phyloP scores from a whole-genome alignment of 2,797 vertebrate species.

The Artibeus jamaicensis region DNA sequence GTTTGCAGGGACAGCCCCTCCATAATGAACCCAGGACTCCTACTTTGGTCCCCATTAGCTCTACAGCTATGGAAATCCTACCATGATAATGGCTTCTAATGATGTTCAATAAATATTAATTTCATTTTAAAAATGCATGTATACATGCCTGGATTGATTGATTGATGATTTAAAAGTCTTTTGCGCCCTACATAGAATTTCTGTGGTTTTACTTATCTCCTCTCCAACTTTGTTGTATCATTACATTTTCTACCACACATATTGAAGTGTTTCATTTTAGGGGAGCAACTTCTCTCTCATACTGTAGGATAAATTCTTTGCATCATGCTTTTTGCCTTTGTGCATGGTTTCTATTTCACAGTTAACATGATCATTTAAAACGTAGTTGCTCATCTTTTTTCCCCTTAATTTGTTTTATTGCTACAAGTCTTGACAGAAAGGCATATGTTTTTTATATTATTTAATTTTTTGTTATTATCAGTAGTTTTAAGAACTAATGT shows the following conservation, averaged over 20 bases:
- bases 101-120: neutral
- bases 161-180: neutral
- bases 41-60: neutral
- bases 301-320: neutral
- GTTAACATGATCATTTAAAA: neutral
- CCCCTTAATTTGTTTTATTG: neutral
- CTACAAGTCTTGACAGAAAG: constrained; percentile 2
- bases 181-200: neutral
- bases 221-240: neutral
- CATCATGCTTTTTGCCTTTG: neutral
- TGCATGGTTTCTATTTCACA: neutral
- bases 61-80: neutral
- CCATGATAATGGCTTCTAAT: neutral
- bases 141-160: neutral
- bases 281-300: neutral
- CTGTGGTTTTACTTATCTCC: neutral
- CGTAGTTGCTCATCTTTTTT: neutral
- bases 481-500: constrained; percentile 3
- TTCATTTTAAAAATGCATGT: neutral
- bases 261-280: neutral
- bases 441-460: neutral
- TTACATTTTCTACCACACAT: neutral
- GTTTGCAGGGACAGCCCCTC: neutral
- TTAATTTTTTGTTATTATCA: constrained; percentile 1
- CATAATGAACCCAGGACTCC: neutral